Conservation (phyloP, 1,140 invertebrate species). For the Formica exsecta region DNA sequence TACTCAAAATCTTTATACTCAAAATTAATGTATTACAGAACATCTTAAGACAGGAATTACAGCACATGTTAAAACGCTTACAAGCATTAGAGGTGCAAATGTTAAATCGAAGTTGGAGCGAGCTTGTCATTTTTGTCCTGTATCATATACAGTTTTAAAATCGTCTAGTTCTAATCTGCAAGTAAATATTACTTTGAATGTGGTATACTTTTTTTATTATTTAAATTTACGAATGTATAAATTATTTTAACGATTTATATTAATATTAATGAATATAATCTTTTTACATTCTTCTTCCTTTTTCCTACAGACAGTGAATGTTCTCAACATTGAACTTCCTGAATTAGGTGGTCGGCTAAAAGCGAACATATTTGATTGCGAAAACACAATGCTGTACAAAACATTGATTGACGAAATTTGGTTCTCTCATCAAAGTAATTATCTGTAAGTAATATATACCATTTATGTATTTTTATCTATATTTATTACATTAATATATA, state of each 20-base stretch:
- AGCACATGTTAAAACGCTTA: slow-evolving; percentile 81
- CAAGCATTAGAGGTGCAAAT: slow-evolving; percentile 79
- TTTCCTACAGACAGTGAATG: slow-evolving; percentile 65
- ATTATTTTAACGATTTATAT: slow-evolving; percentile 8
- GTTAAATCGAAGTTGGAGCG: slow-evolving; percentile 76
- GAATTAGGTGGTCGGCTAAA: slow-evolving; percentile 85
- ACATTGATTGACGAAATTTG: slow-evolving; percentile 84
- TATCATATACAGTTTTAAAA: slow-evolving; percentile 80
- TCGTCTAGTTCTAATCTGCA: slow-evolving; percentile 70
- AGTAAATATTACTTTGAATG: slow-evolving; percentile 72
- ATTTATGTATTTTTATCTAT: slow-evolving; percentile 46
- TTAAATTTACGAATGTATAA: neutral
- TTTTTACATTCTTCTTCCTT: neutral
- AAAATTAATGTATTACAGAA: slow-evolving; percentile 69
- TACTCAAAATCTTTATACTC: no score
- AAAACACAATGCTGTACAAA: slow-evolving; percentile 79
- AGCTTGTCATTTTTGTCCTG: slow-evolving; percentile 79
- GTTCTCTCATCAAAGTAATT: slow-evolving; percentile 85
- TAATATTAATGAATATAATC: slow-evolving; percentile 28
- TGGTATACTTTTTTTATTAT: neutral
- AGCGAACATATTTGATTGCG: slow-evolving; percentile 85
- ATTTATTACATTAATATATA: slow-evolving; percentile 19
- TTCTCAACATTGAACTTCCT: slow-evolving; percentile 82
- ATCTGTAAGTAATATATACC: slow-evolving; percentile 81
- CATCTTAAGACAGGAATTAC: slow-evolving; percentile 81